A percentile compares a stretch with the other conserved stretches of the same genome.
phyloP scores from a whole-genome alignment of 2,113 vertebrate species.

The Plotosus lineatus region DNA sequence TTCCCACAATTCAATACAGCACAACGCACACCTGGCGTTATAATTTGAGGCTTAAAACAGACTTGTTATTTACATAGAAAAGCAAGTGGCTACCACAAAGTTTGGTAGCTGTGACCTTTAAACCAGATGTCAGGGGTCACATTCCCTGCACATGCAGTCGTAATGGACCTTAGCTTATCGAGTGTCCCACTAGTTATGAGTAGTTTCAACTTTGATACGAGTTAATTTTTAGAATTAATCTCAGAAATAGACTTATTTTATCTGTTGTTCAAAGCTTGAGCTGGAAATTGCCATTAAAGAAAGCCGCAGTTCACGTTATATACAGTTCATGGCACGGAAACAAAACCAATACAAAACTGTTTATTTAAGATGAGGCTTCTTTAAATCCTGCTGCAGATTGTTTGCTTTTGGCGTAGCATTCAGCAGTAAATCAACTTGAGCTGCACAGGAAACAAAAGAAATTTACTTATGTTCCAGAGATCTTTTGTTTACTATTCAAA shows the following conservation, averaged over 20 bases:
- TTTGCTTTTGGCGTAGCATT: not conserved
- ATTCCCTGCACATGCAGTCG: too few species aligned
- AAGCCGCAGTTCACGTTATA: not conserved
- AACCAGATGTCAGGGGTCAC: too few species aligned
- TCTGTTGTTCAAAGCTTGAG: not conserved
- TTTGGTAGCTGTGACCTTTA: too few species aligned
- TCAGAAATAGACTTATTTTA: not conserved
- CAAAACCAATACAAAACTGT: not conserved
- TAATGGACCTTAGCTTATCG: too few species aligned
- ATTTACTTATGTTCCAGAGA: not conserved
- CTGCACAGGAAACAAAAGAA: not conserved
- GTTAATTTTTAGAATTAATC: not conserved
- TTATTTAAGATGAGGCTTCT: not conserved
- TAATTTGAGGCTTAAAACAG: too few species aligned
- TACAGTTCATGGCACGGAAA: not conserved
- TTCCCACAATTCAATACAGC: too few species aligned
- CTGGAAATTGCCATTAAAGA: not conserved
- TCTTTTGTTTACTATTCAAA: not conserved
- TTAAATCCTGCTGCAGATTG: not conserved
- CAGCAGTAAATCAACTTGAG: not conserved
- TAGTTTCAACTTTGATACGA: not conserved
- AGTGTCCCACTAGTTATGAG: too few species aligned
- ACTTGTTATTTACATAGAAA: too few species aligned
- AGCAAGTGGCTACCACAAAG: too few species aligned
- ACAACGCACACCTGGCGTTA: too few species aligned